Base-by-base conservation (phyloP, 2,888 invertebrate species). In the Amblyjoppa proteus region DNA sequence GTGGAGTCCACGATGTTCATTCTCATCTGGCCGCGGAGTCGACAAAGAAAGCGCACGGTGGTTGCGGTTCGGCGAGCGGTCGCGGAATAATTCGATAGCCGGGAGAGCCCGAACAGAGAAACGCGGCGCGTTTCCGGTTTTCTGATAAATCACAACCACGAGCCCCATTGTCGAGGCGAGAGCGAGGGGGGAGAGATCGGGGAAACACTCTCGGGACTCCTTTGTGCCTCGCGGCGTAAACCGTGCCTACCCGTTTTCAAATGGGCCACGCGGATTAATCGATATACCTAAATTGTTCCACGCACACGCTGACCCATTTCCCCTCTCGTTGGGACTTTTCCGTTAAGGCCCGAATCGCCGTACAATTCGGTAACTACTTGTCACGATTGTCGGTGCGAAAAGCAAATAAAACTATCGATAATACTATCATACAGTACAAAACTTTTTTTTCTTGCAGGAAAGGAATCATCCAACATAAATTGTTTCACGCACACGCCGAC, bases 141-240 rank as follows among this genome's bases (percentile, higher is more conserved):
- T 78, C 74, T 74, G 81, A 81, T 81, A 84, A 84, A 84, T 84
- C 81, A 84, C 78, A 70, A 81, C 69, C 53, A 58, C 68, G 66
- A 49, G 45, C 45, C 58, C 49, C 51, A 68, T 81, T 77, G 73
- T 74, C 66, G 61, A 34, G 20, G 51, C 20, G 75, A 70, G 70
- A 4, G 45, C n/a, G n/a, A 28, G 45, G 45, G 66, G 73, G 83
- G 56, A 53, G 31, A 58, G 51, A 66, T 74, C 58, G 77, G 73
- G 68, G 68, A 75, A 81, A 77, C 51, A 66, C 81, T 81, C 81
- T 74, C 81, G 73, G 68, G 77, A 45, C n/a, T 81, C 69, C 77
- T 84, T 84, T 84, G 84, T 84, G 73, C 45, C 56, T 53, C 61
- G 49, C 7, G 41, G 41, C 45, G 53, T 51, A 53, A 49, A 41